Evolutionary conservation across 2,888 invertebrate species (phyloP).

Genomic region (Apotomis turbidana): DNA sequence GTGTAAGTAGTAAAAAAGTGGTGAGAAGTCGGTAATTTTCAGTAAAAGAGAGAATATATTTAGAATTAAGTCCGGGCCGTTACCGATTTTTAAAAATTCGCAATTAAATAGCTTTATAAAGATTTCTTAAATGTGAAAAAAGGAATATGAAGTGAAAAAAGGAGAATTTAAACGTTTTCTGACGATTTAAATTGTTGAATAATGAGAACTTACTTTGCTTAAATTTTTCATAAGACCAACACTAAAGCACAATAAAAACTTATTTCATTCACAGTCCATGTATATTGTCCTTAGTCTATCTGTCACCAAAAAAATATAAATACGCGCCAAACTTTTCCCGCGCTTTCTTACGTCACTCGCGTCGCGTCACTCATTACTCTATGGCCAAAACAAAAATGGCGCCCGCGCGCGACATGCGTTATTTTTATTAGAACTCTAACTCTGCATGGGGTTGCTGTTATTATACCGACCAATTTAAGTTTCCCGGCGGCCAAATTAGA

Average conservation of each 20-base stretch:
- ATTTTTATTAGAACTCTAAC: conserved; percentile 74
- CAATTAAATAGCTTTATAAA: too few species aligned
- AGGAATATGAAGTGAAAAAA: too few species aligned
- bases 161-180: too few species aligned
- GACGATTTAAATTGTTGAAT: too few species aligned
- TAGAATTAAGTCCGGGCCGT: too few species aligned
- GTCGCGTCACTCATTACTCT: conserved; percentile 66
- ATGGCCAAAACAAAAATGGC: conserved; percentile 70
- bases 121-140: too few species aligned
- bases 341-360: conserved; percentile 62
- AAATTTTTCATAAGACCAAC: too few species aligned
- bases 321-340: conserved; percentile 53
- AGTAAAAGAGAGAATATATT: too few species aligned
- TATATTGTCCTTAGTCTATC: neutral
- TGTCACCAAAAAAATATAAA: conserved; percentile 42
- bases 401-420: conserved; percentile 54
- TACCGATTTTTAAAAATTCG: too few species aligned
- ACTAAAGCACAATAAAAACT: conserved; percentile 3
- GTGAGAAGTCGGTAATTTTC: too few species aligned
- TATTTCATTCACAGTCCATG: neutral
- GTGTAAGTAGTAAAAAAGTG: too few species aligned
- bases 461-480: conserved; percentile 23
- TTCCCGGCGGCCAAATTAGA: conserved; percentile 1
- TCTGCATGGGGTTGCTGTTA: conserved; percentile 77
- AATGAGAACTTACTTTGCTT: too few species aligned